These are phyloP conservation scores for Muscicapa striata DNA, from an alignment of 2,797 vertebrate species.

Conservation along the genomic window DNA sequence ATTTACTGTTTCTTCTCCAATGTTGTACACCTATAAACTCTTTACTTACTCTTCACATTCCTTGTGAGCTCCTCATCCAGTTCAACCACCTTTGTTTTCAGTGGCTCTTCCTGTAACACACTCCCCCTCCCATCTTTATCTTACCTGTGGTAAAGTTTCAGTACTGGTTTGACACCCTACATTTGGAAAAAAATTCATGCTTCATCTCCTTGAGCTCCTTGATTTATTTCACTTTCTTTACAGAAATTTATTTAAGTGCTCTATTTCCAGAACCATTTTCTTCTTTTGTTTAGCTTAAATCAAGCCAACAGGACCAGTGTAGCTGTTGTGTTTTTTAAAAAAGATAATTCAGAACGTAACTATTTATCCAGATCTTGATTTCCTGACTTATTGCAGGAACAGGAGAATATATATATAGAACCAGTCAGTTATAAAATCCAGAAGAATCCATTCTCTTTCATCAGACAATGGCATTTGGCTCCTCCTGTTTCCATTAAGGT, in stretches of 20 bases:
- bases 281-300: background rate
- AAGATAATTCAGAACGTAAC: background rate
- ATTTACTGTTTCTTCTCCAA: background rate
- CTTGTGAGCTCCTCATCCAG: background rate
- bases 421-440: background rate
- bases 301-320: background rate
- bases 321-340: background rate
- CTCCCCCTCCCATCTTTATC: background rate
- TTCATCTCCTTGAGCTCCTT: background rate
- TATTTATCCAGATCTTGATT: background rate
- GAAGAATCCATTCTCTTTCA: background rate
- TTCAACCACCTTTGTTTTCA: background rate
- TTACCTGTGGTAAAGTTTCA: background rate
- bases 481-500: background rate
- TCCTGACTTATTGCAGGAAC: background rate
- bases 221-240: background rate
- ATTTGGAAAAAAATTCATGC: background rate
- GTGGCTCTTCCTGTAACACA: background rate
- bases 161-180: background rate
- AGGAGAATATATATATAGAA: background rate
- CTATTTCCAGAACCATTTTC: background rate
- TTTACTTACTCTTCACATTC: background rate
- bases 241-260: background rate
- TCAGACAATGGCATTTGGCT: background rate
- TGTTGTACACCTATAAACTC: background rate